Conservation (phyloP, 2,113 vertebrate species). For the Tretioscincus oriximinensis region DNA sequence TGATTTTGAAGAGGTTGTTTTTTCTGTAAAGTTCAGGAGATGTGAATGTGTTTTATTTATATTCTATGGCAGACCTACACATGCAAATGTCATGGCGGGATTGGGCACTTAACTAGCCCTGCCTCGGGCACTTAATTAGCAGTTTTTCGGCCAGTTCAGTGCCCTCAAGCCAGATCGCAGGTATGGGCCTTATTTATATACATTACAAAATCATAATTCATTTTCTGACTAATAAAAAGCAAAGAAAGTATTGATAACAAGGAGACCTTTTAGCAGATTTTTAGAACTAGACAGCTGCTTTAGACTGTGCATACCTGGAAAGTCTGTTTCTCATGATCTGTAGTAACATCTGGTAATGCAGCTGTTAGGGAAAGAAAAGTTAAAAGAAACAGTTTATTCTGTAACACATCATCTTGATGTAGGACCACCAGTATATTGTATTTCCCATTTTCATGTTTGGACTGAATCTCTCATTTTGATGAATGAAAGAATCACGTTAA, state of each 20-base stretch:
- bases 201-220: neutral
- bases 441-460: neutral
- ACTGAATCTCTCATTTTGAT: neutral
- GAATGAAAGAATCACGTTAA: neutral
- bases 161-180: too few relatives aligned
- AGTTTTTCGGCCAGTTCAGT: too few relatives aligned
- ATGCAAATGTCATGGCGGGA: too few relatives aligned
- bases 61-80: too few relatives aligned
- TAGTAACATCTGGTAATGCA: neutral
- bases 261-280: neutral
- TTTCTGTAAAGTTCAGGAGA: too few relatives aligned
- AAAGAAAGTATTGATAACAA: neutral
- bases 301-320: neutral
- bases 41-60: too few relatives aligned
- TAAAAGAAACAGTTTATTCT: neutral
- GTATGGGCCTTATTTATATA: too few relatives aligned
- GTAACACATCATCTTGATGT: neutral
- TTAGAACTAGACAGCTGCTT: neutral
- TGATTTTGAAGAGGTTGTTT: too few relatives aligned
- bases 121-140: too few relatives aligned
- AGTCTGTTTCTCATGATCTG: neutral
- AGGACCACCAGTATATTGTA: neutral
- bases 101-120: too few relatives aligned
- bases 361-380: neutral
- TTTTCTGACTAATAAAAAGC: neutral